A percentile compares a stretch with the other conserved stretches of the same genome.
Evolutionary conservation across 2,888 invertebrate genomes (phyloP).

Genomic region (Mechanitis messenoides): DNA sequence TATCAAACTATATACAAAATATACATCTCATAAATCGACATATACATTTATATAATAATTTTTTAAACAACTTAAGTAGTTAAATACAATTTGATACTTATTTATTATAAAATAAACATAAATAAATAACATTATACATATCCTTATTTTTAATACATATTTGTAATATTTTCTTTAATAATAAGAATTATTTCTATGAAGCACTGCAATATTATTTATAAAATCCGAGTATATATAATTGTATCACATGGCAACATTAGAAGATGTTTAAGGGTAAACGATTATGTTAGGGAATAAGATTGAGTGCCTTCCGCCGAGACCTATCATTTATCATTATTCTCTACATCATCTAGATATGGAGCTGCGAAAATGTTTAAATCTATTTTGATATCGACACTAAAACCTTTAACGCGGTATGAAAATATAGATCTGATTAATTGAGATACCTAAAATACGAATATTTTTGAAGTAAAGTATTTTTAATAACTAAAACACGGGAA

Average conservation of each 20-base stretch:
- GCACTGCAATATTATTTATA: constrained; percentile 1
- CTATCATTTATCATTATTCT: constrained; percentile 28
- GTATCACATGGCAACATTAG: constrained; percentile 28
- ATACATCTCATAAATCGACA: too few relatives aligned
- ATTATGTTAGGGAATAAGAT: constrained; percentile 30
- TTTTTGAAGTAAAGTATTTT: too few relatives aligned
- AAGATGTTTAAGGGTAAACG: constrained; percentile 29
- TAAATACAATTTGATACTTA: too few relatives aligned
- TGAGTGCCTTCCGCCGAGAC: constrained; percentile 26
- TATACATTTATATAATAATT: too few relatives aligned
- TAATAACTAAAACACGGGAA: too few relatives aligned
- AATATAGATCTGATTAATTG: background rate
- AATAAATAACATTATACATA: too few relatives aligned
- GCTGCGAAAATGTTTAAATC: constrained; percentile 13
- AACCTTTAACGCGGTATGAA: background rate
- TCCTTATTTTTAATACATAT: too few relatives aligned
- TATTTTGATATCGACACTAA: constrained; percentile 10
- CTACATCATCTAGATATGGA: constrained; percentile 12
- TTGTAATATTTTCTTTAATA: too few relatives aligned
- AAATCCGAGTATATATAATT: constrained; percentile 15
- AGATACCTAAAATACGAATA: background rate
- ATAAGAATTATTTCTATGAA: background rate
- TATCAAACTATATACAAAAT: too few relatives aligned
- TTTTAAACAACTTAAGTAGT: too few relatives aligned
- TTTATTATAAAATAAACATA: too few relatives aligned